These are phyloP conservation scores for Malurus leucopterus DNA, from an alignment of 2,797 vertebrate genomes.

Conservation along the genomic window DNA sequence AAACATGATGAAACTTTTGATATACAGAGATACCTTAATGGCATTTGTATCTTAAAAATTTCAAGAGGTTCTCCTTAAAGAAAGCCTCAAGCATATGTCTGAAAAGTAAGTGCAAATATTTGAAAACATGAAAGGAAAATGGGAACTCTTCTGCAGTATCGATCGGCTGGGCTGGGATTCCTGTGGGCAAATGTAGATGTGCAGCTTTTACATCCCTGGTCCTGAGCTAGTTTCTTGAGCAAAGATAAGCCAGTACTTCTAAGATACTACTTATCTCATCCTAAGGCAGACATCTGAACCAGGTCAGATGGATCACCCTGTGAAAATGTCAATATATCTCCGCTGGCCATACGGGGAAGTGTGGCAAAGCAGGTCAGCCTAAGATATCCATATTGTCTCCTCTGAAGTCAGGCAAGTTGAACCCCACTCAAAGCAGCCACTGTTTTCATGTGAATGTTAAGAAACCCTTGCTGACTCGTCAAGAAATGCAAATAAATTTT, in stretches of 20 bases:
- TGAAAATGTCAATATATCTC: not conserved
- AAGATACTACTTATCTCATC: not conserved
- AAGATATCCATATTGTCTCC: not conserved
- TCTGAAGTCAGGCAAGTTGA: not conserved
- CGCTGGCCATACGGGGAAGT: rapidly evolving
- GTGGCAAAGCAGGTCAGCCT: not conserved
- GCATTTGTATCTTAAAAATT: not conserved
- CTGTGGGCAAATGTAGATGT: not conserved
- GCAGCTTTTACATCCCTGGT: not conserved
- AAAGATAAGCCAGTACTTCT: not conserved
- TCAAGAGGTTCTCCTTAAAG: not conserved
- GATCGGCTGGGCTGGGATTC: not conserved
- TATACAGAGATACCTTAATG: not conserved
- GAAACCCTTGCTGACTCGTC: not conserved
- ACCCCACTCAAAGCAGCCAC: not conserved
- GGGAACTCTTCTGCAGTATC: not conserved
- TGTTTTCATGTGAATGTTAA: not conserved
- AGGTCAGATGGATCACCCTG: not conserved
- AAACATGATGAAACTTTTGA: not conserved
- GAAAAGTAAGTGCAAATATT: not conserved
- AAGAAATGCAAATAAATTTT: not conserved
- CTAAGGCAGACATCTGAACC: not conserved
- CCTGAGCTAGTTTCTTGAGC: not conserved
- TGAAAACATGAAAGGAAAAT: not conserved
- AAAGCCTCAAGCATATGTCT: not conserved